Conservation (phyloP, 2,888 invertebrate genomes). For the Cerceris ruficornis region DNA sequence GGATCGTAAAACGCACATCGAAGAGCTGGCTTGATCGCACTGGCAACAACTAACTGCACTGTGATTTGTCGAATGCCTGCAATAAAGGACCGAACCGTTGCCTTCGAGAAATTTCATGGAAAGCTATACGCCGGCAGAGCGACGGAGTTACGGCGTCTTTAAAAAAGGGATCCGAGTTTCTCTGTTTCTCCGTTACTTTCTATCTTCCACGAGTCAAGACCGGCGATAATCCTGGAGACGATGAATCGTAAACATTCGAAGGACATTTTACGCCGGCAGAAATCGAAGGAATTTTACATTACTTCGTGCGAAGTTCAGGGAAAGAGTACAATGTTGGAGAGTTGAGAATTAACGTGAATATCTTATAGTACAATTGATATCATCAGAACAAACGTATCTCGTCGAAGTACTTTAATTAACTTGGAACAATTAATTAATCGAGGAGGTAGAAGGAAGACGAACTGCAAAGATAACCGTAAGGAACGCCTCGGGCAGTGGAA, state of each 20-base stretch:
- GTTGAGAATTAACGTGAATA: too few relatives aligned
- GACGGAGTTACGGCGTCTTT: slow-evolving; percentile 12
- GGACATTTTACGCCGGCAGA: too few relatives aligned
- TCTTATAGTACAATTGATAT: too few relatives aligned
- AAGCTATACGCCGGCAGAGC: slow-evolving; percentile 30
- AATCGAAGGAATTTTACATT: background rate
- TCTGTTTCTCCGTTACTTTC: background rate
- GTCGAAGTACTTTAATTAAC: too few relatives aligned
- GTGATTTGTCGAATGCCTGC: slow-evolving; percentile 31
- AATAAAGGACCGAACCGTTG: slow-evolving; percentile 36
- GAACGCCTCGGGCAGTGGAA: too few relatives aligned
- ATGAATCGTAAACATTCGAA: slow-evolving; percentile 18
- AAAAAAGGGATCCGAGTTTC: slow-evolving; percentile 14
- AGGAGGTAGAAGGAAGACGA: slow-evolving; percentile 32
- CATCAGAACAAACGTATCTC: too few relatives aligned
- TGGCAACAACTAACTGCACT: slow-evolving; percentile 30
- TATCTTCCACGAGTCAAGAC: slow-evolving; percentile 6
- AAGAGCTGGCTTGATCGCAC: slow-evolving; percentile 22
- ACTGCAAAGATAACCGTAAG: background rate
- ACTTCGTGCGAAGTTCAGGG: too few relatives aligned
- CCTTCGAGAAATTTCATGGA: slow-evolving; percentile 66
- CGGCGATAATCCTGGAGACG: background rate
- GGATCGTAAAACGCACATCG: slow-evolving; percentile 41
- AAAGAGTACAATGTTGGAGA: too few relatives aligned
- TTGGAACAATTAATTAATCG: slow-evolving; percentile 31